Conservation (phyloP, 2,888 invertebrate genomes). For the Megalurothrips usitatus region DNA sequence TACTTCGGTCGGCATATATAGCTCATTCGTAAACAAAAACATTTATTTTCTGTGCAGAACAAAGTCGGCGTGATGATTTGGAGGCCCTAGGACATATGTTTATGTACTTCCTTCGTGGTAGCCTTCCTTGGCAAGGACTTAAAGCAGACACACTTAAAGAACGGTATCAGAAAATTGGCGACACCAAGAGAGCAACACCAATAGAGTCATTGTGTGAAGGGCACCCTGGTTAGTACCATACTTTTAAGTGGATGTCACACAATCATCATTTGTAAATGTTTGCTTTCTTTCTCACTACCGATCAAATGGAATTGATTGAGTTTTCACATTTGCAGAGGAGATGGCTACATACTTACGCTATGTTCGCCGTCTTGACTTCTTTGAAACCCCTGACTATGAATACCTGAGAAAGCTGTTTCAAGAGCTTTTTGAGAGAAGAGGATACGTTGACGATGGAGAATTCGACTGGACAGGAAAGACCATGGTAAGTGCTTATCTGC, state of each 20-base stretch:
- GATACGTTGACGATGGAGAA: conserved; percentile 84
- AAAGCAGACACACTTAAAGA: conserved; percentile 99
- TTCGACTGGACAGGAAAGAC: conserved; percentile 93
- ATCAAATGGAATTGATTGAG: not conserved
- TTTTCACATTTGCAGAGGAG: conserved; percentile 64
- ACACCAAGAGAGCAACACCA: conserved; percentile 97
- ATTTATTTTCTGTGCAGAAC: conserved; percentile 61
- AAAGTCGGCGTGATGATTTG: conserved; percentile 97
- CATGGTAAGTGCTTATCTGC: conserved; percentile 49
- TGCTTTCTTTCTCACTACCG: conserved; percentile 15
- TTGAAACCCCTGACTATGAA: conserved; percentile 99
- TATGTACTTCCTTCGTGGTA: conserved; percentile 99
- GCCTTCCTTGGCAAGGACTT: conserved; percentile 99
- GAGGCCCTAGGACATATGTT: conserved; percentile 99
- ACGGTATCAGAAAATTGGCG: conserved; percentile 99
- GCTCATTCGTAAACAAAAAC: conserved; percentile 5
- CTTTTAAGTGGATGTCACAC: not conserved
- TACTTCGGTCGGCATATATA: not conserved
- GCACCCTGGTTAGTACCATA: conserved; percentile 53
- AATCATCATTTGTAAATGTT: not conserved
- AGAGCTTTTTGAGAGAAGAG: conserved; percentile 82
- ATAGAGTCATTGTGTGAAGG: conserved; percentile 81
- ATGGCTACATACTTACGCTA: conserved; percentile 97
- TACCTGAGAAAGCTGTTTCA: conserved; percentile 94
- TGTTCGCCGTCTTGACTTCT: conserved; percentile 95